These are phyloP conservation scores for Habropoda laboriosa DNA, from an alignment of 1,140 invertebrate genomes.

Conservation along the genomic window DNA sequence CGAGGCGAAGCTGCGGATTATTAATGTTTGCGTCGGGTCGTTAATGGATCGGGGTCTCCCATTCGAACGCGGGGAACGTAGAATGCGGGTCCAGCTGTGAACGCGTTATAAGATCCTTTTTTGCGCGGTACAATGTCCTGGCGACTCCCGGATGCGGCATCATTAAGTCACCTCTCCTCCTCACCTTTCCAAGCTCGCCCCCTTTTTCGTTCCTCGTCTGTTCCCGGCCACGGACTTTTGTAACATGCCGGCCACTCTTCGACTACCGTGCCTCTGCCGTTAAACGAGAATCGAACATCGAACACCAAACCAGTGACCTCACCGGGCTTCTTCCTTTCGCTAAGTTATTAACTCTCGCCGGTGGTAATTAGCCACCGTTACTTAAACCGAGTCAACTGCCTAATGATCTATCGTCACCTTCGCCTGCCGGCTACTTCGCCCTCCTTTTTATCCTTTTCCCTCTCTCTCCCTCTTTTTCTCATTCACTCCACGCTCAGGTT, in stretches of 20 bases:
- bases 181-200: slow-evolving; percentile 8
- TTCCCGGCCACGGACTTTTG: slow-evolving; percentile 34
- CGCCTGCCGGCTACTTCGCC: slow-evolving; percentile 4
- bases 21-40: slow-evolving; percentile 68
- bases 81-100: slow-evolving; percentile 73
- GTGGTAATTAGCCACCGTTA: slow-evolving; percentile 58
- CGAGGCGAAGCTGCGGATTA: slow-evolving; percentile 66
- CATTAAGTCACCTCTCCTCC: slow-evolving; percentile 68
- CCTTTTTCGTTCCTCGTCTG: slow-evolving; percentile 22
- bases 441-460: background rate
- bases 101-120: slow-evolving; percentile 74
- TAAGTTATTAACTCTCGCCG: slow-evolving; percentile 60
- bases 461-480: too few relatives aligned
- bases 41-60: slow-evolving; percentile 70
- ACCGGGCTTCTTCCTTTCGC: slow-evolving; percentile 45
- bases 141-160: slow-evolving; percentile 75
- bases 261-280: background rate
- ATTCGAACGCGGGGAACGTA: slow-evolving; percentile 64
- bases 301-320: slow-evolving; percentile 28
- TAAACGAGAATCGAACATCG: slow-evolving; percentile 56
- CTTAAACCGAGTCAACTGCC: slow-evolving; percentile 69
- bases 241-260: slow-evolving; percentile 15
- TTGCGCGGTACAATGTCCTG: slow-evolving; percentile 72
- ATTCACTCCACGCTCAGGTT: background rate
- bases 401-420: slow-evolving; percentile 72